Conservation (phyloP, 2,797 vertebrate species). For the Eremophila alpestris region DNA sequence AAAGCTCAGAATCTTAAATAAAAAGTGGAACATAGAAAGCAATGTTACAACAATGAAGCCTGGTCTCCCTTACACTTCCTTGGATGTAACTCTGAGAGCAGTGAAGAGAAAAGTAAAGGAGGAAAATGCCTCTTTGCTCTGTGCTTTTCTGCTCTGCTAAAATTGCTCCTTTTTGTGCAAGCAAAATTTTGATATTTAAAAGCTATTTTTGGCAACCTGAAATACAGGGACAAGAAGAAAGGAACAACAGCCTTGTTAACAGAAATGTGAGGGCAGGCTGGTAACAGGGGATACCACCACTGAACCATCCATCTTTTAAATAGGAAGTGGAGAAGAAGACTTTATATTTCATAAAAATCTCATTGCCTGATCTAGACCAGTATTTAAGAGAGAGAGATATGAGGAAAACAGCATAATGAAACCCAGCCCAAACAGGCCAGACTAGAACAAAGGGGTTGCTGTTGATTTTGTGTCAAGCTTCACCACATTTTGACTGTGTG, state of each 20-base stretch:
- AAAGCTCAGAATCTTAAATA: constrained; percentile 17
- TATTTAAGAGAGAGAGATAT: constrained; percentile 34
- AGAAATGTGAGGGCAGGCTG: not conserved
- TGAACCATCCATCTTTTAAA: constrained; percentile 14
- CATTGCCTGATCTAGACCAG: not conserved
- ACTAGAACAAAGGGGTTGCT: constrained; percentile 43
- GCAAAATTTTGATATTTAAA: not conserved
- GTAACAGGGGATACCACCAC: not conserved
- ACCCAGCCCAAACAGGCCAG: constrained; percentile 45
- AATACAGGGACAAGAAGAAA: constrained; percentile 25
- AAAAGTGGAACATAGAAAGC: not conserved
- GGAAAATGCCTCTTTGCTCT: not conserved
- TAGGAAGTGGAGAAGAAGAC: constrained; percentile 16
- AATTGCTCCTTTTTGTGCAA: not conserved
- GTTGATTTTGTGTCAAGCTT: constrained; percentile 34
- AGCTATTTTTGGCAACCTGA: not conserved
- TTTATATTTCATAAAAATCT: constrained; percentile 19
- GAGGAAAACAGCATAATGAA: constrained; percentile 47
- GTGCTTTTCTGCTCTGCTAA: not conserved
- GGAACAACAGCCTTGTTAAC: not conserved
- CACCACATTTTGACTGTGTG: constrained; percentile 11
- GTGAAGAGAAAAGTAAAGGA: constrained; percentile 33
- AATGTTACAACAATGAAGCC: not conserved
- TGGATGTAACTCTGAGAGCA: not conserved
- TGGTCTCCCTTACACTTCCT: not conserved